Percentiles rank a stretch among this genome's conserved stretches.
Evolutionary conservation across 2,797 vertebrate species (phyloP).

Genomic region (Poecilia picta): DNA sequence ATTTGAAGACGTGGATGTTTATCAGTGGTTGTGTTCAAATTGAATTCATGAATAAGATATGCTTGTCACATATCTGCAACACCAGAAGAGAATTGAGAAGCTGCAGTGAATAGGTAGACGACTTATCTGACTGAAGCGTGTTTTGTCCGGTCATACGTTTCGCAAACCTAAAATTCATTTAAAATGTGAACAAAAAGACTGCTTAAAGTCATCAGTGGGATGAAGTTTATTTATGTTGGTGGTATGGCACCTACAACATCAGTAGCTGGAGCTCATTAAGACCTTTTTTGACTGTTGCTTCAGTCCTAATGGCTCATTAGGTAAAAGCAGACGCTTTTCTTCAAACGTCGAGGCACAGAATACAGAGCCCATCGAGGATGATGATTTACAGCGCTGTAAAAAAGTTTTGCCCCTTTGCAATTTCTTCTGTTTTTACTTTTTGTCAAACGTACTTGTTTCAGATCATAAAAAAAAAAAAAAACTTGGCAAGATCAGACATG

Average conservation of each 20-base stretch:
- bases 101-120: constrained; percentile 4
- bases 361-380: neutral
- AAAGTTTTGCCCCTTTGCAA: neutral
- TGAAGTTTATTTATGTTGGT: constrained; percentile 14
- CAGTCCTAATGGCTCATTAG: constrained; percentile 39
- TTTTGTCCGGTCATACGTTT: constrained; percentile 38
- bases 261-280: constrained; percentile 30
- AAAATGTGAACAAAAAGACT: constrained; percentile 38
- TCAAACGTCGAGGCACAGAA: constrained; percentile 8
- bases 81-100: constrained; percentile 37
- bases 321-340: constrained; percentile 18
- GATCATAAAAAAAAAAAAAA: neutral
- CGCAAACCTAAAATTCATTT: constrained; percentile 41
- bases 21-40: constrained; percentile 38
- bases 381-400: constrained; percentile 11
- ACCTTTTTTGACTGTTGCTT: constrained; percentile 22
- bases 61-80: constrained; percentile 26
- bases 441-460: neutral
- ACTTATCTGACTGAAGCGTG: constrained; percentile 15
- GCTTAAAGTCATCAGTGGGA: constrained; percentile 1
- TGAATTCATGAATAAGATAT: constrained; percentile 51
- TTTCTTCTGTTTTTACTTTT: neutral
- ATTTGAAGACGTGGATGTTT: constrained; percentile 44
- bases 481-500: neutral
- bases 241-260: constrained; percentile 18